These are phyloP conservation scores for Thymallus thymallus DNA, from an alignment of 2,113 vertebrate species.

Conservation along the genomic window DNA sequence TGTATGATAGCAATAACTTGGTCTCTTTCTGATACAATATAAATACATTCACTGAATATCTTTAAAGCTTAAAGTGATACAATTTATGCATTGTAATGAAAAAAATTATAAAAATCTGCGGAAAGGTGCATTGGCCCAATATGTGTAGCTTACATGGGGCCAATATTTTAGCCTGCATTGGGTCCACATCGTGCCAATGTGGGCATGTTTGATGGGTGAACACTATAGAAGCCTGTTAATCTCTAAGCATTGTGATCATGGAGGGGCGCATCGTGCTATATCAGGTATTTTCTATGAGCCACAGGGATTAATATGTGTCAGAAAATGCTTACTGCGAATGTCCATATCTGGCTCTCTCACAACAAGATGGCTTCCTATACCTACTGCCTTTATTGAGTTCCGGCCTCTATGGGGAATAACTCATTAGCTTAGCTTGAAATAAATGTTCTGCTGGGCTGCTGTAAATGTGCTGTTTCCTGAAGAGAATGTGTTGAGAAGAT, in stretches of 20 bases:
- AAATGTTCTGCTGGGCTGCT: not conserved
- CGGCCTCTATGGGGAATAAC: not conserved
- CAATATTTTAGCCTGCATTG: no score
- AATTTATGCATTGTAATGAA: no score
- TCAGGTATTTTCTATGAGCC: not conserved
- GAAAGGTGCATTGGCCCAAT: not conserved
- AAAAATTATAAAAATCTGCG: no score
- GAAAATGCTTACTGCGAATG: not conserved
- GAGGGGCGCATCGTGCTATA: not conserved
- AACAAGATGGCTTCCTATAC: not conserved
- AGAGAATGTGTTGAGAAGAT: not conserved
- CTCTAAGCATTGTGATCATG: not conserved
- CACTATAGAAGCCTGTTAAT: not conserved
- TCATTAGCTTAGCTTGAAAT: not conserved
- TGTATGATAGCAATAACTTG: no score
- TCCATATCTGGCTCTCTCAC: not conserved
- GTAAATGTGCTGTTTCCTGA: constrained; percentile 14
- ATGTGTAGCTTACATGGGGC: no score
- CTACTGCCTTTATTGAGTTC: not conserved
- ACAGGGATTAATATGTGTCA: not conserved
- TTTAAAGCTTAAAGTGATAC: not conserved
- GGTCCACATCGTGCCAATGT: no score
- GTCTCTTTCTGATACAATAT: no score
- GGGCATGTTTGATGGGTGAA: not conserved
- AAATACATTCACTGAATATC: no score